Evolutionary conservation across 2,797 vertebrate species (phyloP), one percentile per base, ranked within the genome.

Genomic region (Macropodus opercularis): DNA sequence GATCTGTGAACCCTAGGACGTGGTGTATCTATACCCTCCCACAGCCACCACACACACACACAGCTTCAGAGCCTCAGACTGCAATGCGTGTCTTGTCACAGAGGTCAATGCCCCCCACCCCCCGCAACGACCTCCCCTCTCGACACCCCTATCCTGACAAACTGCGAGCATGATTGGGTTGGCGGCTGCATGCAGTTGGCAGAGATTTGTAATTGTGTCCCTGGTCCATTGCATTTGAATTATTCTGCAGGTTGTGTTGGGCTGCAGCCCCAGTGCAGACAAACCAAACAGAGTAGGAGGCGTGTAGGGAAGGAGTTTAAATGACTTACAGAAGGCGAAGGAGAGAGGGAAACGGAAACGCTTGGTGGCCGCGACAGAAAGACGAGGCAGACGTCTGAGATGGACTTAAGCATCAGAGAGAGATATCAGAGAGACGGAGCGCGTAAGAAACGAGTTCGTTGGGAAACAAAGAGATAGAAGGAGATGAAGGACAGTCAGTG

Each of bases 151-250:
- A 63, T 66, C 69, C 93, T 96, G 95, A 97, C 94, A 95, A 95
- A 96, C 94, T 94, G 94, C 93, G 88, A 90, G 90, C 81, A 87
- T 91, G 94, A 93, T 93, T 93, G 91, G 94, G 92, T 91, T 92
- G 87, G 91, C 46, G 66, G 63, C 55, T 35, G 39, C 66, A 63
- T 87, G 88, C 92, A 89, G 88, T 90, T 92, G 93, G 93, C 93
- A 92, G 93, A 96, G 95, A 98, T 96, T 97, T 99, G 96, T 98
- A 94, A 95, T 94, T 87, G 83, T 92, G 95, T 95, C 93, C 93
- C 94, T 95, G 95, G 93, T 96, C 94, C 95, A 95, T 93, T 96
- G 95, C 93, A 94, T 98, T 96, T 96, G 94, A 99, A 95, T 98
- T 96, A 98, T 96, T 96, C 94, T 90, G 17, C 93, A 90, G 92